Evolutionary conservation across 2,888 invertebrate species (phyloP).

Genomic region (Girardia tigrina): DNA sequence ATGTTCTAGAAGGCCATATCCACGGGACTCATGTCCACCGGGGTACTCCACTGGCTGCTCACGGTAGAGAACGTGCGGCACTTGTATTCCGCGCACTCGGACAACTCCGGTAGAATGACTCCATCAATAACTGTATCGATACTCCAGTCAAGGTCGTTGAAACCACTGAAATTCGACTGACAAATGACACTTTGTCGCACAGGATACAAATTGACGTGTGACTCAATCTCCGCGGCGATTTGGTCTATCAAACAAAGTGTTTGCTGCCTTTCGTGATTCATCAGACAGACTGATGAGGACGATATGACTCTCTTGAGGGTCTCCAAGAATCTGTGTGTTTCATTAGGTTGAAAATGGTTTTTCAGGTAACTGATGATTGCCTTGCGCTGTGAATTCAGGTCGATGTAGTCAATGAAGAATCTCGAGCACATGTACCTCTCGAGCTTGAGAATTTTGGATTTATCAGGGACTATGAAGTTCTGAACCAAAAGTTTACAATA

Average conservation of each 20-base stretch:
- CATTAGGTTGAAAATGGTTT: conserved; percentile 78
- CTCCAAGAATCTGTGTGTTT: conserved; percentile 82
- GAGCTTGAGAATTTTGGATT: conserved; percentile 68
- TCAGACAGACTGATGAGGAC: conserved; percentile 92
- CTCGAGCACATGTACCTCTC: conserved; percentile 99
- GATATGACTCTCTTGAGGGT: conserved; percentile 86
- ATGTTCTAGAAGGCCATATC: not conserved
- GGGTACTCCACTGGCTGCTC: conserved; percentile 1
- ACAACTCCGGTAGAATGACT: not conserved
- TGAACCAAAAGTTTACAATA: conserved; percentile 91
- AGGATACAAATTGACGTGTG: not conserved
- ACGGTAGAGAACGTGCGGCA: not conserved
- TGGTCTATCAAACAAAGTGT: conserved; percentile 81
- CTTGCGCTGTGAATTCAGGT: conserved; percentile 76
- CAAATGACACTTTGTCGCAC: not conserved
- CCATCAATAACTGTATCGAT: not conserved
- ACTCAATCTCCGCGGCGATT: conserved; percentile 50
- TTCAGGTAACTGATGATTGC: conserved; percentile 90
- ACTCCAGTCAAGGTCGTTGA: not conserved
- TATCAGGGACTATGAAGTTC: conserved; percentile 75
- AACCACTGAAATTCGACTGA: not conserved
- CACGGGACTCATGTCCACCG: not conserved
- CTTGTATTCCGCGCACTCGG: not conserved
- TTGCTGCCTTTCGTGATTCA: conserved; percentile 94
- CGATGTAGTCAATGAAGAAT: conserved; percentile 98